phyloP scores from a whole-genome alignment of 2,888 invertebrate species.

The Mesorhabditis belari region DNA sequence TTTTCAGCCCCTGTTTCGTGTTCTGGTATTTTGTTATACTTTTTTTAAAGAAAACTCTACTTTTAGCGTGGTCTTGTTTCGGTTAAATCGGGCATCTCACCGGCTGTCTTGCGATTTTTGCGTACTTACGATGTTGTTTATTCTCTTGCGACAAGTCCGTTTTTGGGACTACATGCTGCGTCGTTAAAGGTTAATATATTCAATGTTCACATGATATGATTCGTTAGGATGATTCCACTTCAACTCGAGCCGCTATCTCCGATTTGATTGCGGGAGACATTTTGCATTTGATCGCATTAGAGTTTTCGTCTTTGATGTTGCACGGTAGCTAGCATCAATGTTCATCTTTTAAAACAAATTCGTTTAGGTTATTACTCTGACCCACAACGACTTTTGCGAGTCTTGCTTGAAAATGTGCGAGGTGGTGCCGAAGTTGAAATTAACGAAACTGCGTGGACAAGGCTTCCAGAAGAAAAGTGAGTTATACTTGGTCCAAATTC shows the following conservation, averaged over 20 bases:
- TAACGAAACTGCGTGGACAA: background rate
- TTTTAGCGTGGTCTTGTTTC: slow-evolving; percentile 27
- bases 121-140: slow-evolving; percentile 35
- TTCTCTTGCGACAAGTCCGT: slow-evolving; percentile 21
- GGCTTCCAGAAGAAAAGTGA: background rate
- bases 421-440: slow-evolving; percentile 1
- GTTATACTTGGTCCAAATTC: background rate
- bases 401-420: slow-evolving; percentile 17
- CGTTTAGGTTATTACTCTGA: slow-evolving; percentile 15
- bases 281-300: slow-evolving; percentile 44
- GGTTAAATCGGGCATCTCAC: slow-evolving; percentile 9
- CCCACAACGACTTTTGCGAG: slow-evolving; percentile 22
- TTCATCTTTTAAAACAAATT: background rate
- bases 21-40: slow-evolving; percentile 24
- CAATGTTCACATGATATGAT: no score
- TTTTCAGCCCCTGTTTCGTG: slow-evolving; percentile 40
- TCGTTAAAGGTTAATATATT: no score
- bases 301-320: slow-evolving; percentile 31
- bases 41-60: background rate
- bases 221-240: background rate
- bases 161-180: slow-evolving; percentile 18
- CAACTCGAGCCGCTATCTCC: background rate
- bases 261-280: slow-evolving; percentile 41
- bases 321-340: slow-evolving; percentile 1
- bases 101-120: slow-evolving; percentile 34